phyloP scores from a whole-genome alignment of 2,888 invertebrate genomes.

The Tachystola acroxantha region DNA sequence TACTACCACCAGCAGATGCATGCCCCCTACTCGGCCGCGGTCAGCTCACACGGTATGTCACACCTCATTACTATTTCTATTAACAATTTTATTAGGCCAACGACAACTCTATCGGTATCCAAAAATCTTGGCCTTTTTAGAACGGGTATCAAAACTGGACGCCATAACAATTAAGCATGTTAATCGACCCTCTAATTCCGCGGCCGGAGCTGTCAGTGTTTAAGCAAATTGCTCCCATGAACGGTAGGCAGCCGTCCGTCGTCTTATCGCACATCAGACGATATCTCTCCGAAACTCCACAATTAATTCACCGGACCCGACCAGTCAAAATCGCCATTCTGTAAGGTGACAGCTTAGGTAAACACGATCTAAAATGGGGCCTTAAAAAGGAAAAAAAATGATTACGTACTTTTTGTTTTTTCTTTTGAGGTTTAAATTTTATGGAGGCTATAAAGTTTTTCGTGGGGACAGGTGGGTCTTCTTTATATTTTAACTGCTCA shows the following conservation, averaged over 20 bases:
- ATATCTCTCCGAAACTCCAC: constrained; percentile 68
- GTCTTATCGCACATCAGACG: constrained; percentile 64
- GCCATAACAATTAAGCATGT: constrained; percentile 51
- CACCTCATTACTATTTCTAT: not conserved
- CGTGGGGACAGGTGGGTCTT: constrained; percentile 77
- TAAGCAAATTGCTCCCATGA: constrained; percentile 54
- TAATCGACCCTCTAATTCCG: constrained; percentile 37
- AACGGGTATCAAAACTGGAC: constrained; percentile 22
- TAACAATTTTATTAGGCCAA: no score
- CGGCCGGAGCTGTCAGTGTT: constrained; percentile 49
- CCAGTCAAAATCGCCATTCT: constrained; percentile 75
- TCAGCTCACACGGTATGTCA: constrained; percentile 71
- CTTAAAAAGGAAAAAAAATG: constrained; percentile 61
- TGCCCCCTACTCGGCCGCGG: constrained; percentile 74
- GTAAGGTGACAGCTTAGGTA: constrained; percentile 76
- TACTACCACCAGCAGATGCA: constrained; percentile 80
- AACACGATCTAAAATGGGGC: constrained; percentile 72
- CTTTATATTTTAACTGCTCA: constrained; percentile 70
- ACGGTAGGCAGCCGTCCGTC: constrained; percentile 45
- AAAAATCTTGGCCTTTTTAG: no score
- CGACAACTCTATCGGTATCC: no score
- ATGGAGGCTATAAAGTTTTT: constrained; percentile 75
- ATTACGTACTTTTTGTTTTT: constrained; percentile 64
- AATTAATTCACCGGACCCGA: constrained; percentile 67
- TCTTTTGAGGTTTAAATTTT: constrained; percentile 74